phyloP scores from a whole-genome alignment of 2,888 invertebrate species.

The Ennomos fuscantarius region DNA sequence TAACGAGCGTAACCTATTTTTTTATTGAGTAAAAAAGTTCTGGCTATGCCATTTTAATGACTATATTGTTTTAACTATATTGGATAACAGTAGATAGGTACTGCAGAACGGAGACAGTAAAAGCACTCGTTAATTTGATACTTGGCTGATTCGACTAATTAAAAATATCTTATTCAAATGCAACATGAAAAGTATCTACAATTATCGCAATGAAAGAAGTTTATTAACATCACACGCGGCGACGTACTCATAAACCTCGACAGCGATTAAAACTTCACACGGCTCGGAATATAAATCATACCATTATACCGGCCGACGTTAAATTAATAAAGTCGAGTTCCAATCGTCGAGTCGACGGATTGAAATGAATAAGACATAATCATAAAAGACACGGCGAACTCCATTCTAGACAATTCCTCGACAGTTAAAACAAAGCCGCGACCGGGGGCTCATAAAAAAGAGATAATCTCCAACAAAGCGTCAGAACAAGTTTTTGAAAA shows the following conservation, averaged over 20 bases:
- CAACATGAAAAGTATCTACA: slow-evolving; percentile 22
- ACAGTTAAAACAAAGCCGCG: slow-evolving; percentile 80
- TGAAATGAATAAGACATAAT: slow-evolving; percentile 76
- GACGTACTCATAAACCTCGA: slow-evolving; percentile 22
- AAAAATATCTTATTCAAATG: slow-evolving; percentile 23
- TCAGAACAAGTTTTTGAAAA: slow-evolving; percentile 84
- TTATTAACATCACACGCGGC: slow-evolving; percentile 38
- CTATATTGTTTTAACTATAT: no score
- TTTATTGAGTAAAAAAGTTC: no score
- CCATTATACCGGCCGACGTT: slow-evolving; percentile 32
- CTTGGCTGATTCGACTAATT: slow-evolving; percentile 19
- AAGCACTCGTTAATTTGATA: slow-evolving; percentile 22
- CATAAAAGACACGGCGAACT: slow-evolving; percentile 69
- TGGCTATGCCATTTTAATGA: no score
- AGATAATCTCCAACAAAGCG: slow-evolving; percentile 83
- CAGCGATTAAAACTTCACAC: slow-evolving; percentile 41
- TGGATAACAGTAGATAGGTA: no score
- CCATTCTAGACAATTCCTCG: slow-evolving; percentile 77
- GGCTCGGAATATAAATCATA: slow-evolving; percentile 39
- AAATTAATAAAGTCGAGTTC: slow-evolving; percentile 58
- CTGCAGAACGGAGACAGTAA: slow-evolving; percentile 13
- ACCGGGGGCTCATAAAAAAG: slow-evolving; percentile 83
- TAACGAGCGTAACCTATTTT: no score
- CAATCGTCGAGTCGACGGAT: slow-evolving; percentile 65
- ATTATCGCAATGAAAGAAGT: slow-evolving; percentile 16